Evolutionary conservation across 2,888 invertebrate species (phyloP), one percentile per base, ranked within the genome.

Genomic region (Quadroppia sp.): DNA sequence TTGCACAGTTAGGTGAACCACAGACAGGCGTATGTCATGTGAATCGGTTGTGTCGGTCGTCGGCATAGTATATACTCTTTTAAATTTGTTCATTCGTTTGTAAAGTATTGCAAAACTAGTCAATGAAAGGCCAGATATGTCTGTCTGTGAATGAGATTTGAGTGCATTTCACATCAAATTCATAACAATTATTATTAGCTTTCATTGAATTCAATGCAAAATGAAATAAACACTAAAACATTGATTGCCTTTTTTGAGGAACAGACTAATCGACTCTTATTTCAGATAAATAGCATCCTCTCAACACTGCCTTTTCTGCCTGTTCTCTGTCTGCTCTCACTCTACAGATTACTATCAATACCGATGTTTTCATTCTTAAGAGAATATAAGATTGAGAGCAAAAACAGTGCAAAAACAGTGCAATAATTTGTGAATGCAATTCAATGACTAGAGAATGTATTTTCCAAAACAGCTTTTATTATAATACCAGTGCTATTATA

Each of bases 231-330:
- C 56, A 28, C 28, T 56, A 56, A 56, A 56, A 56, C 56, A 28
- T 56, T 56, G 56, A 56, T 56, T 30, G 56, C 25, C 56, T 56
- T 56, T 56, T 36, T 56, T 56, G 28, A 28, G 17, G 56, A 20
- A 56, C 30, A 56, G 56, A 56, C 56, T 56, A 56, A 56, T 56
- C 56, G 56, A 56, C 56, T 56, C 56, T 56, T 56, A 56, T 56
- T 56, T 28, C 56, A 56, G 56, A 56, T 56, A 56, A 56, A 56
- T 56, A 56, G 56, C 56, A 28, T 56, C 28, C 28, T 15, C 56
- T 56, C 56, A 56, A 17, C 13, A 23, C 28, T 56, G 56, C 30
- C 56, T 53, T 36, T 9, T 36, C 36, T 36, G 36, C 36, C 36
- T 36, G 36, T 36, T 9, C 36, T 36, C 36, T 36, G 6, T 36